Evolutionary conservation across 2,888 invertebrate genomes (phyloP), one percentile per base, ranked within the genome.

Genomic region (Drosophila ezoana): DNA sequence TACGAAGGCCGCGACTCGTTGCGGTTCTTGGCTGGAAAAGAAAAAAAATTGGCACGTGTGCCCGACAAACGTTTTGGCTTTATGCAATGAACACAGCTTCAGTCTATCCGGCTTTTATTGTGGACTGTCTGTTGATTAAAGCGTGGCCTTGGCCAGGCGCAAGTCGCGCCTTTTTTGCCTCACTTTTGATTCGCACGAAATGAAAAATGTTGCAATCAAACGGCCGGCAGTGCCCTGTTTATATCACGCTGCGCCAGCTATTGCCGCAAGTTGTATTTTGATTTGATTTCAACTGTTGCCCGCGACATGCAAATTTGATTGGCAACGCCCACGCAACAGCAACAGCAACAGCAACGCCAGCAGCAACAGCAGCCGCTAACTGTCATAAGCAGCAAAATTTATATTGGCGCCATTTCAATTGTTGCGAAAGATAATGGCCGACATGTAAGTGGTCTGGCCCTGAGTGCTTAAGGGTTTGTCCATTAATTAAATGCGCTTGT

Each of bases 401-500:
- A 71, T 71, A 85, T 73, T 81, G 85, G 85, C 87, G 86, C 87
- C 87, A 72, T 60, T 79, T 68, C 69, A 72, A 79, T 74, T 83
- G 69, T 45, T 45, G 63, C 54, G 49, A 59, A 63, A 69, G 65
- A 59, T 64, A 74, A 74, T 74, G 74, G 75, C 75, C 38, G 66
- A 53, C 67, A 54, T 60, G 69, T 76, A 77, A 71, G 69, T 76
- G 75, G 86, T 79, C 67, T 66, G 72, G 66, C 59, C 66, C 60
- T 76, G 73, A 79, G 59, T 72, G 76, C 60, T 64, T 54, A 71
- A 69, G 71, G 79, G 79, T 77, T 87, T 75, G 75, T 52, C 85
- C 75, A 63, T 77, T 83, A 83, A 83, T 83, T 86, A 84, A 83
- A 83, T 62, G 70, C 53, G 81, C 84, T 76, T 81, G 82, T 83